Evolutionary conservation across 1,140 invertebrate genomes (phyloP).

Genomic region (Hylaeus volcanicus): DNA sequence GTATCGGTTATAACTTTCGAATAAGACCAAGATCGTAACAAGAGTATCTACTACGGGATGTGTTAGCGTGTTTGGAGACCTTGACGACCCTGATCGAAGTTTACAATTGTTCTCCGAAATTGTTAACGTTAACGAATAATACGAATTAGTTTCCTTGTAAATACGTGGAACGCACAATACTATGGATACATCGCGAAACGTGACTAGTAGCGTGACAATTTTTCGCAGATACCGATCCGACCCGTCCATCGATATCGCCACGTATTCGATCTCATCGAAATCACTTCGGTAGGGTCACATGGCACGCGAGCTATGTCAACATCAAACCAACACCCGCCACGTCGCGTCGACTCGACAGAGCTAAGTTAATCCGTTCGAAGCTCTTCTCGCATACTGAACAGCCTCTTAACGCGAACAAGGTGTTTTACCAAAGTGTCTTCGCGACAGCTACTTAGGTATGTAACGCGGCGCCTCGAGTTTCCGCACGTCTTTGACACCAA

Average conservation of each 20-base stretch:
- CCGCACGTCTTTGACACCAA: slow-evolving; percentile 63
- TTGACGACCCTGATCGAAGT: no score
- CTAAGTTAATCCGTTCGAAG: slow-evolving; percentile 67
- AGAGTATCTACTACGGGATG: neutral
- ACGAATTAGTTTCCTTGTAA: no score
- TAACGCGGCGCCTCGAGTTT: slow-evolving; percentile 56
- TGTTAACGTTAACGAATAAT: neutral
- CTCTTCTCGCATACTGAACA: slow-evolving; percentile 65
- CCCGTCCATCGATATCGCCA: no score
- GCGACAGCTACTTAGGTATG: slow-evolving; percentile 64
- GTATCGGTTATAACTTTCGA: slow-evolving; percentile 11
- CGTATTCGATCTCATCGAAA: slow-evolving; percentile 26
- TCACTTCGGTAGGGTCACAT: slow-evolving; percentile 55
- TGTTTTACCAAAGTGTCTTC: slow-evolving; percentile 64
- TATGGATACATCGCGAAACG: neutral
- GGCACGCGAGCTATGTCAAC: slow-evolving; percentile 53
- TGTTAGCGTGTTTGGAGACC: neutral
- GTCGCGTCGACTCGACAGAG: slow-evolving; percentile 32
- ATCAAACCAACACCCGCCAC: slow-evolving; percentile 47
- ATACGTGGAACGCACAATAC: no score
- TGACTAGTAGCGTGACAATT: neutral
- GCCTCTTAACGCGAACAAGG: slow-evolving; percentile 64
- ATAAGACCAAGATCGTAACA: no score
- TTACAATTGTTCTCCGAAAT: neutral
- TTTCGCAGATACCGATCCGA: neutral